Evolutionary conservation across 1,140 invertebrate species (phyloP), one percentile per base, ranked within the genome.

Genomic region (Caenorhabditis tropicalis): DNA sequence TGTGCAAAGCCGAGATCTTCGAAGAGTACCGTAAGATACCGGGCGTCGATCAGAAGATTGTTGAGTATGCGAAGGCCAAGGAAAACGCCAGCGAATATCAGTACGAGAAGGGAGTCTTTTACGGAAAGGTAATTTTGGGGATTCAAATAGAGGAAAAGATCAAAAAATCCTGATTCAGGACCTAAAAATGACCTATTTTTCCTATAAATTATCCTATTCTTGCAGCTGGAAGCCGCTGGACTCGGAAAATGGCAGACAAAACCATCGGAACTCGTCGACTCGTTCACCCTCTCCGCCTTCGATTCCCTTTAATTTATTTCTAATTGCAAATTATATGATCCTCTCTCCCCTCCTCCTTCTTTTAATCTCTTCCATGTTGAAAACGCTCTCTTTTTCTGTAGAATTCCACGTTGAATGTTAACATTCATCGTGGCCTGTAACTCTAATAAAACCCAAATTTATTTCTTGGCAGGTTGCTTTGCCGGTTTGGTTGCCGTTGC

Each of bases 161-260:
- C 39, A 43, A 12, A 43, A 43, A 43, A 43, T 43, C 39, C 39
- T 43, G 39, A 43, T 6, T 43, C n/a, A n/a, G n/a, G n/a, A n/a
- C n/a, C n/a, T n/a, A n/a, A n/a, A n/a, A n/a, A n/a, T n/a, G n/a
- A n/a, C n/a, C n/a, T n/a, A n/a, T n/a, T n/a, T n/a, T n/a, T n/a
- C n/a, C n/a, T n/a, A n/a, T n/a, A n/a, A n/a, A n/a, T n/a, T n/a
- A n/a, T n/a, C n/a, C 43, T 9, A 46, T 0, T 31, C 31, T 81
- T 82, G 46, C 43, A 85, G 84, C 46, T 82, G 29, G 83, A 84
- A 43, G 27, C 48, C n/a, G 43, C 36, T 12, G 79, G 83, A 21
- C 48, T 48, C 24, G 83, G 83, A 39, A 81, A 49, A 46, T 80
- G 70, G 70, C 83, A 80, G 24, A 56, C 31, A n/a, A 80, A 84